These are phyloP conservation scores for Machimus atricapillus DNA, from an alignment of 2,888 invertebrate genomes.

Conservation along the genomic window DNA sequence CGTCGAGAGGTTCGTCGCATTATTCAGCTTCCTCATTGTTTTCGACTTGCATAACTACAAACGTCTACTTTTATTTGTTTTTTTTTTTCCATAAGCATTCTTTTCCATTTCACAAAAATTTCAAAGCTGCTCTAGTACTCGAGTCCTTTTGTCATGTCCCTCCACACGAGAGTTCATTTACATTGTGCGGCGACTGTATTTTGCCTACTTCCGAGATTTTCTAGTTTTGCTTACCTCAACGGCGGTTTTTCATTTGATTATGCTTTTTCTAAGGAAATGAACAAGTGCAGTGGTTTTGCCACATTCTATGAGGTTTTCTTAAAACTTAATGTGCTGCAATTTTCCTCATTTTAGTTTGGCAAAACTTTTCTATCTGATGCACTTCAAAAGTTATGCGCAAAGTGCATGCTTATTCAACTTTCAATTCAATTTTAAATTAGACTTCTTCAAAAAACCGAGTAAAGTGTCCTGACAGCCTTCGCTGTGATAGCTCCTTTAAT, in stretches of 20 bases:
- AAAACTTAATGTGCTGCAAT: not conserved
- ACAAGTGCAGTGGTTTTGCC: not conserved
- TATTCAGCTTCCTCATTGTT: constrained; percentile 23
- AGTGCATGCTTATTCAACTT: not conserved
- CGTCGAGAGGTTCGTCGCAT: constrained; percentile 14
- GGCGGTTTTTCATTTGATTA: not conserved
- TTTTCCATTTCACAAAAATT: not conserved
- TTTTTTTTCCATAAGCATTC: not conserved
- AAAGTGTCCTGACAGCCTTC: not conserved
- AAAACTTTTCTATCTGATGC: not conserved
- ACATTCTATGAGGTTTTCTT: not conserved
- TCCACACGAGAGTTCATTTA: constrained; percentile 7
- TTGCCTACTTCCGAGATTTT: constrained; percentile 24
- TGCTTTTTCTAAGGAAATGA: not conserved
- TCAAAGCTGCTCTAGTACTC: not conserved
- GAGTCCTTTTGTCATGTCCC: not conserved
- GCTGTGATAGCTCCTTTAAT: not conserved
- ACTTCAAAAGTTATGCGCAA: not conserved
- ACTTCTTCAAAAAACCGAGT: not conserved
- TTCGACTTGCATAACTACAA: constrained; percentile 11
- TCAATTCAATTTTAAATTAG: not conserved
- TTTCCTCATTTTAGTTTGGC: not conserved
- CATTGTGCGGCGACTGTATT: not conserved
- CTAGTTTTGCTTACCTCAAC: not conserved
- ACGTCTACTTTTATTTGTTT: not conserved